Evolutionary conservation across 1,140 invertebrate genomes (phyloP).

Genomic region (Neotoxoptera formosana): DNA sequence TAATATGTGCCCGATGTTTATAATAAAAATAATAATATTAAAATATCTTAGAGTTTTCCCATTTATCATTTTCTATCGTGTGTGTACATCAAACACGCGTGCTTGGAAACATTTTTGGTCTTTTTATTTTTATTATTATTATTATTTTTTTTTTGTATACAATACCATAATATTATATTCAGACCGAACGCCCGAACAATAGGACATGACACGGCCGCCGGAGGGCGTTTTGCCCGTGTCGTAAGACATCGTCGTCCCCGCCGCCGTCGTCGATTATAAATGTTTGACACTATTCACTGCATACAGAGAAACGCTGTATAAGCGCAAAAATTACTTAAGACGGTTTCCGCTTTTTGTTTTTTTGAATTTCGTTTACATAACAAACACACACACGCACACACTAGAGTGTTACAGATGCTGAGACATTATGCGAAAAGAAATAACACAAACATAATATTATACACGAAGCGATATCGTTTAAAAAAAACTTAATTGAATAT

Average conservation of each 20-base stretch:
- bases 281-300: background rate
- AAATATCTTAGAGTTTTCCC: background rate
- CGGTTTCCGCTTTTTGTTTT: background rate
- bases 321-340: background rate
- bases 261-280: background rate
- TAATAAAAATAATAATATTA: background rate
- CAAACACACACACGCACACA: background rate
- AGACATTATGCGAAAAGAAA: background rate
- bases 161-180: background rate
- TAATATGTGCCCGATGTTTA: no score
- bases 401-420: background rate
- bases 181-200: background rate
- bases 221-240: background rate
- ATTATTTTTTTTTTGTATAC: background rate
- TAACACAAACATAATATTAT: background rate
- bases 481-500: background rate
- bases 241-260: background rate
- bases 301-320: background rate
- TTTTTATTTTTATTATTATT: background rate
- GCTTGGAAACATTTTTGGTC: background rate
- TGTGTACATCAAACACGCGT: background rate
- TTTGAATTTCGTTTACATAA: background rate
- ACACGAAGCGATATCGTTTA: background rate
- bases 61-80: background rate
- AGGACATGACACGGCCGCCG: background rate